Evolutionary conservation across 2,888 invertebrate genomes (phyloP).

Genomic region (Hydrotaea diabolus): DNA sequence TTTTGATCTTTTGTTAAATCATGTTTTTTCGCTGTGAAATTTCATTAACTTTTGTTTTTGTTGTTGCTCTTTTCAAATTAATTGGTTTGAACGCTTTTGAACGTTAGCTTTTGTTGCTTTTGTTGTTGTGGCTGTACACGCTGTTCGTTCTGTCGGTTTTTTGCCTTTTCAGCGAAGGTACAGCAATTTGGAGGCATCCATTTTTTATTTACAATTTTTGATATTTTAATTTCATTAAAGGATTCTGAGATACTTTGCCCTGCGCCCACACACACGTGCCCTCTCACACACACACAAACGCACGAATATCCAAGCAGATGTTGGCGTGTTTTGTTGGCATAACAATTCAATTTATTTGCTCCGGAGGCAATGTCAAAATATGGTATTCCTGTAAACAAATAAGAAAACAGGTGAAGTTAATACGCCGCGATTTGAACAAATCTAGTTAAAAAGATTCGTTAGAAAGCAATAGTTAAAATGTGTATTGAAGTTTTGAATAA

Average conservation of each 20-base stretch:
- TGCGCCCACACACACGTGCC: too few species aligned
- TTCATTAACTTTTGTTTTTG: constrained; percentile 65
- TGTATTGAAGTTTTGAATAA: too few species aligned
- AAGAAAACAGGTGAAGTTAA: constrained; percentile 16
- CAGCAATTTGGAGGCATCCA: constrained; percentile 34
- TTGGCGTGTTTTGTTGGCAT: constrained; percentile 10
- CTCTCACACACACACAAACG: too few species aligned
- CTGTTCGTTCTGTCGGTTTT: constrained; percentile 35
- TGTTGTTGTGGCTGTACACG: constrained; percentile 13
- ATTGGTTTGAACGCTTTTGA: constrained; percentile 71
- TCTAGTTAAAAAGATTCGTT: too few species aligned
- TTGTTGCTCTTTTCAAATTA: constrained; percentile 79
- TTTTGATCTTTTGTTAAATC: constrained; percentile 69
- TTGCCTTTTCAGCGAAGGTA: constrained; percentile 25
- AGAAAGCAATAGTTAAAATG: too few species aligned
- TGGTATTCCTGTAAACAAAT: constrained; percentile 41
- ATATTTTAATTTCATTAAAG: constrained; percentile 66
- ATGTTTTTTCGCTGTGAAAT: constrained; percentile 61
- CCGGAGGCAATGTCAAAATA: constrained; percentile 74
- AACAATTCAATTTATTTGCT: constrained; percentile 78
- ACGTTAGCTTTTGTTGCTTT: constrained; percentile 28
- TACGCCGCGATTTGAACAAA: neutral
- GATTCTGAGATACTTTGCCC: constrained; percentile 40
- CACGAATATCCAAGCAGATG: too few species aligned
- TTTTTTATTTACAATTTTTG: constrained; percentile 60